These are phyloP conservation scores for Malurus leucopterus DNA, from an alignment of 2,797 vertebrate genomes.

Conservation along the genomic window DNA sequence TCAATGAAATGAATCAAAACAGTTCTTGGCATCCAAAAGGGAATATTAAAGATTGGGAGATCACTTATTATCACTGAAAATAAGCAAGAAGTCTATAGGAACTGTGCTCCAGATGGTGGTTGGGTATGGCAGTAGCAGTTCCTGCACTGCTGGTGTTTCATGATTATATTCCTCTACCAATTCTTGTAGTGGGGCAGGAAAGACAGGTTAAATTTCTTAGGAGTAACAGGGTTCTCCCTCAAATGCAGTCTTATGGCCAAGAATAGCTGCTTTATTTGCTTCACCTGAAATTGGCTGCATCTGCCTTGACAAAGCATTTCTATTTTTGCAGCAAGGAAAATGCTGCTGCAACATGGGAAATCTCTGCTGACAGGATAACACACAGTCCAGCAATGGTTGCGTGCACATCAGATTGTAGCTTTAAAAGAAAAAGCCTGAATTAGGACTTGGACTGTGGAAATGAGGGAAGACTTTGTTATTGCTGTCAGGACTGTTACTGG, in stretches of 20 bases:
- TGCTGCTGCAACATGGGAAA: not conserved
- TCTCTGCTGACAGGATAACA: not conserved
- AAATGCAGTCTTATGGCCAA: not conserved
- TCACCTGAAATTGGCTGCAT: not conserved
- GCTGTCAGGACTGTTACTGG: not conserved
- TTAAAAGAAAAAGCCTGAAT: not conserved
- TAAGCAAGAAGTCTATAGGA: not conserved
- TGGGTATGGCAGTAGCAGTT: not conserved
- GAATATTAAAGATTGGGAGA: not conserved
- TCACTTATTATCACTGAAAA: not conserved
- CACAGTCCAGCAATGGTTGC: not conserved
- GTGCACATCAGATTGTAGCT: not conserved
- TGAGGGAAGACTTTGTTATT: not conserved
- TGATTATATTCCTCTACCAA: not conserved
- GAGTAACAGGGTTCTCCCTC: not conserved
- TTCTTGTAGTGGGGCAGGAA: not conserved
- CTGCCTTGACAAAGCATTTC: not conserved
- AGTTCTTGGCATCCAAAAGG: not conserved
- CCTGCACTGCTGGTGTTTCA: not conserved
- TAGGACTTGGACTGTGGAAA: not conserved
- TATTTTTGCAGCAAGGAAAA: not conserved
- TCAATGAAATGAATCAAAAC: not conserved
- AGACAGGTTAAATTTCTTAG: not conserved
- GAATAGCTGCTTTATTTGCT: not conserved
- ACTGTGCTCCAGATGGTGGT: not conserved